These are phyloP conservation scores for Pachyramphus minor DNA, from an alignment of 2,113 vertebrate species.

Conservation along the genomic window DNA sequence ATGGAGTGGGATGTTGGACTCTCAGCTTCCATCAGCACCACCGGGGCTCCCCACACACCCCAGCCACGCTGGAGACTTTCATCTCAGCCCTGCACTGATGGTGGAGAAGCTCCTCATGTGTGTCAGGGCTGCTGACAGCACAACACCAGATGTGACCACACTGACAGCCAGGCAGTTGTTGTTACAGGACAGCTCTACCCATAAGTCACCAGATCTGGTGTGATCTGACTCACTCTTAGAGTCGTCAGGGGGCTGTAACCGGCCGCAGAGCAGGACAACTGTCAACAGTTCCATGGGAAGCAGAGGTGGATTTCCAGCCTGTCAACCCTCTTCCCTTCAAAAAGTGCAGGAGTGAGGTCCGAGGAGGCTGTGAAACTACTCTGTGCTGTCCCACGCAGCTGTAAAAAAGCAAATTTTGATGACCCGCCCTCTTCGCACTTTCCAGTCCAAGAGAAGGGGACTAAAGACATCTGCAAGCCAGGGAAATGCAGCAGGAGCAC, in stretches of 20 bases:
- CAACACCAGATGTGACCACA: neutral
- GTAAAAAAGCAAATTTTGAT: neutral
- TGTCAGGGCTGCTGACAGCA: neutral
- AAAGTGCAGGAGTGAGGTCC: neutral
- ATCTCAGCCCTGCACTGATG: neutral
- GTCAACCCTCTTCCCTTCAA: neutral
- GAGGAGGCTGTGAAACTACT: neutral
- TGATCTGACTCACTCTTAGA: neutral
- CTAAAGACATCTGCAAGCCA: neutral
- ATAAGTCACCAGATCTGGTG: neutral
- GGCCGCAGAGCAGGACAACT: rapidly evolving
- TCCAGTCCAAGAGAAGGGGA: neutral
- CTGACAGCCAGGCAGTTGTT: neutral
- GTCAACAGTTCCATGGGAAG: neutral
- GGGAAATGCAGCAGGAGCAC: neutral
- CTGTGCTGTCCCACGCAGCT: neutral
- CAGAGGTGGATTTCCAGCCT: neutral
- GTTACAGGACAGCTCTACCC: neutral
- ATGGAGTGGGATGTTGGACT: neutral
- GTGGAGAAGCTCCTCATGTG: neutral
- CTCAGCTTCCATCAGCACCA: constrained; percentile 26
- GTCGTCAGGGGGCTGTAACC: neutral
- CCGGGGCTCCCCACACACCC: neutral
- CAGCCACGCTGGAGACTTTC: neutral
- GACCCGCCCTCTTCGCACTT: neutral